Evolutionary conservation across 2,888 invertebrate genomes (phyloP), one percentile per base, ranked within the genome.

Genomic region (Xestia ashworthii): DNA sequence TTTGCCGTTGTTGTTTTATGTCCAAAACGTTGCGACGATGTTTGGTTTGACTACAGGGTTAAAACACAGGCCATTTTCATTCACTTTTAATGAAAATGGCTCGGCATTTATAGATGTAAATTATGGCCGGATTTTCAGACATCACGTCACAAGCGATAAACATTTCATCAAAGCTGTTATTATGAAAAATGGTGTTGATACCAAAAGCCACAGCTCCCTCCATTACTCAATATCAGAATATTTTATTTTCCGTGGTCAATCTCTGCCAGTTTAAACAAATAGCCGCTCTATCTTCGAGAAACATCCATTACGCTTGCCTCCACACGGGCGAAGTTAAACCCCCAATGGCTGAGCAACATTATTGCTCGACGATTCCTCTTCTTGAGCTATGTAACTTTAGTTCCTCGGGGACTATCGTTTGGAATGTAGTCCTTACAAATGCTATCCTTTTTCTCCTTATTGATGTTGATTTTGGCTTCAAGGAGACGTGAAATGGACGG

Each of bases 211-310:
- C 19, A 78, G 8, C 32, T 64, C 1, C 38, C 12, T 55, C 60
- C 71, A 78, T 74, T 68, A 79, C 74, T 71, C 71, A 72, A 44
- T 75, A 32, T 55, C 60, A 41, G 19, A 16, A 32, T 3, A 70
- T 55, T 55, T 60, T 69, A 74, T 62, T 69, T 76, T 69, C 22
- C 16, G 53, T 38, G 75, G 80, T 72, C 80, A 80, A 74, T 74
- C 64, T 76, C 71, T 58, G 77, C 53, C 71, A 65, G 71, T 81
- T 83, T 58, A 74, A 84, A 76, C 50, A 71, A 71, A 84, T 84
- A 60, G 65, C 73, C 12, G 5, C 60, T 72, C 41, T 46, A n/a
- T 83, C 68, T 80, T 55, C 48, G 16, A 62, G 68, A 62, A 71
- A 74, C 60, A 55, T 73, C 58, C 25, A 83, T 83, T 80, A 76